Conservation (phyloP, 2,797 vertebrate species). For the Aeoliscus strigatus region DNA sequence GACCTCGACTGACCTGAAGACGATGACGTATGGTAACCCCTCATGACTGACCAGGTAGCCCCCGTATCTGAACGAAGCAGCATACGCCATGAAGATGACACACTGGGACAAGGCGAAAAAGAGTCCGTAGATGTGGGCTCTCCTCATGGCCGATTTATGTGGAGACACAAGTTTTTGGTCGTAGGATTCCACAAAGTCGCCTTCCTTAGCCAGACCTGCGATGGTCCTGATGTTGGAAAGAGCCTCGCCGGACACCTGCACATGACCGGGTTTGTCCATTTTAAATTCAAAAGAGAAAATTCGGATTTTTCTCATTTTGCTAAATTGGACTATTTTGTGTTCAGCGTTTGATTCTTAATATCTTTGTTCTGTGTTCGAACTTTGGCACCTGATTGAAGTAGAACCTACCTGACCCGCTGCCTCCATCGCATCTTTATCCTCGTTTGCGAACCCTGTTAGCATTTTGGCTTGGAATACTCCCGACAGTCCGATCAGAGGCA, state of each 20-base stretch:
- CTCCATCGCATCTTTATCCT: slow-evolving; percentile 76
- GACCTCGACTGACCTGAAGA: slow-evolving; percentile 75
- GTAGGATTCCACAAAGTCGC: slow-evolving; percentile 69
- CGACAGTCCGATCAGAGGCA: slow-evolving; percentile 75
- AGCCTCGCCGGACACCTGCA: slow-evolving; percentile 78
- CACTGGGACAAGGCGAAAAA: slow-evolving; percentile 76
- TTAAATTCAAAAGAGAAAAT: no score
- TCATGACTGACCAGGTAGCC: slow-evolving; percentile 74
- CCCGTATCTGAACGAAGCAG: slow-evolving; percentile 79
- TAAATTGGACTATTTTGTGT: no score
- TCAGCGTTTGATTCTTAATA: no score
- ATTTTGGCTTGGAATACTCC: slow-evolving; percentile 76
- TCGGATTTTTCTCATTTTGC: no score
- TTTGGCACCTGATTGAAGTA: no score
- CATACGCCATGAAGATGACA: slow-evolving; percentile 77
- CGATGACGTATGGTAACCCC: slow-evolving; percentile 68
- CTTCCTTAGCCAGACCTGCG: slow-evolving; percentile 77
- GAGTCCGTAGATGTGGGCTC: slow-evolving; percentile 72
- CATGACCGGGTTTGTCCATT: slow-evolving; percentile 12
- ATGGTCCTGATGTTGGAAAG: slow-evolving; percentile 79
- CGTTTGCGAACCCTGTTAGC: slow-evolving; percentile 77
- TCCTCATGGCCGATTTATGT: slow-evolving; percentile 71
- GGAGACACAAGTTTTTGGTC: slow-evolving; percentile 67
- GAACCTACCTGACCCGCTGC: slow-evolving; percentile 68
- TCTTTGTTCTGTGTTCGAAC: no score